Conservation (phyloP, 2,113 vertebrate species). For the Cephalopterus ornatus region DNA sequence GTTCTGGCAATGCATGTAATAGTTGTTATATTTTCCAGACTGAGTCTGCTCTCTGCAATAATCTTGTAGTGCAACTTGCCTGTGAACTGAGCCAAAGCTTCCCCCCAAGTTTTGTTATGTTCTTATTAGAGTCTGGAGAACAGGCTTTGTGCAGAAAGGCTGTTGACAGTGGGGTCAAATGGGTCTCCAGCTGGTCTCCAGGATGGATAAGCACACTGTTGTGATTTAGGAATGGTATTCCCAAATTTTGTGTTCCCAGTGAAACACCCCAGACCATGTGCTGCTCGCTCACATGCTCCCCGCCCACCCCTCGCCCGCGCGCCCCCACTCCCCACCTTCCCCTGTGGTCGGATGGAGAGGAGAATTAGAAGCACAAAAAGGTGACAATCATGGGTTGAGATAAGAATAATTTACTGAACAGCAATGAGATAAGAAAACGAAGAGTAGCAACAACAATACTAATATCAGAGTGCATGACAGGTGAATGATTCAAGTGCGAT, state of each 20-base stretch:
- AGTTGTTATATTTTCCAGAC: not conserved
- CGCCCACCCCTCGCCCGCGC: no score
- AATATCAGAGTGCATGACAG: not conserved
- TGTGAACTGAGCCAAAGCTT: not conserved
- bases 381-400: fast-evolving
- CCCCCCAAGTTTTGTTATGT: not conserved
- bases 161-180: fast-evolving
- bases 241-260: not conserved
- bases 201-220: not conserved
- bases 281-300: no score
- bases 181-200: not conserved
- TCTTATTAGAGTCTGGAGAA: not conserved
- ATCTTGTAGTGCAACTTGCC: not conserved
- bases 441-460: no score
- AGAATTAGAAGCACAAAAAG: not conserved
- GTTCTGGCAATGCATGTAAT: not conserved
- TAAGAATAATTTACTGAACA: not conserved
- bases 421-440: not conserved
- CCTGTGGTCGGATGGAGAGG: not conserved
- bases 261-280: not conserved
- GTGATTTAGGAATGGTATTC: not conserved
- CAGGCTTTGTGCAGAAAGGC: not conserved
- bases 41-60: not conserved
- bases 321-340: fast-evolving
- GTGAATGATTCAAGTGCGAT: not conserved